Base-by-base conservation (phyloP, 2,888 invertebrate species). In the Tachina fera region DNA sequence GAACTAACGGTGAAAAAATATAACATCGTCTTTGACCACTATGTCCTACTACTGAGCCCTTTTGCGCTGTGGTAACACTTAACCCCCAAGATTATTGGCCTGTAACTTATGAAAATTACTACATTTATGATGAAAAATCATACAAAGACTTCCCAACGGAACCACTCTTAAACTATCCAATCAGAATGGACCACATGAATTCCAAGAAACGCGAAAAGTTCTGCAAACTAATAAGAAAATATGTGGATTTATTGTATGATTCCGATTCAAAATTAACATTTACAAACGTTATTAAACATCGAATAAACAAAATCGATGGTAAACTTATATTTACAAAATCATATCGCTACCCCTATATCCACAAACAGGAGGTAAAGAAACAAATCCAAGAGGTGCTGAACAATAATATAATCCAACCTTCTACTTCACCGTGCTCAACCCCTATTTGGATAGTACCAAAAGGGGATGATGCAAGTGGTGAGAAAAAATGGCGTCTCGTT, bases 321-420 rank as follows among this genome's bases (percentile, higher is more conserved):
- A 81, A 81, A 4, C 78, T 72, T 1, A 70, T 74, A 5, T 56
- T 53, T 31, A 56, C 77, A 1, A 72, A 68, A 43, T 71, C 76
- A 3, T 87, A 83, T 41, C 78, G 83, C 19, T 87, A 87, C 56
- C 87, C 87, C 11, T 76, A 83, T n/a, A 41, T 83, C 31, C 80
- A 84, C 31, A 79, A 65, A 31, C 41, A 71, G 9, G 53, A 70
- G 11, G 61, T 78, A 43, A 60, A 41, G 13, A 60, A 22, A 51
- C 68, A 78, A 70, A 70, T 70, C 39, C 51, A 71, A 71, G 68
- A 70, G 78, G 60, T 70, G 61, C 72, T 70, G 41, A 14, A 61
- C 43, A 58, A 68, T 14, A 39, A 47, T 39, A 70, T 78, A 60
- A 78, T 67, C 43, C 65, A 4, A 31, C 31, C 31, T 31, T 31